Percentiles rank a stretch among this genome's conserved stretches.
These are phyloP conservation scores for Eupithecia insigniata DNA, from an alignment of 2,888 invertebrate genomes.

Conservation along the genomic window DNA sequence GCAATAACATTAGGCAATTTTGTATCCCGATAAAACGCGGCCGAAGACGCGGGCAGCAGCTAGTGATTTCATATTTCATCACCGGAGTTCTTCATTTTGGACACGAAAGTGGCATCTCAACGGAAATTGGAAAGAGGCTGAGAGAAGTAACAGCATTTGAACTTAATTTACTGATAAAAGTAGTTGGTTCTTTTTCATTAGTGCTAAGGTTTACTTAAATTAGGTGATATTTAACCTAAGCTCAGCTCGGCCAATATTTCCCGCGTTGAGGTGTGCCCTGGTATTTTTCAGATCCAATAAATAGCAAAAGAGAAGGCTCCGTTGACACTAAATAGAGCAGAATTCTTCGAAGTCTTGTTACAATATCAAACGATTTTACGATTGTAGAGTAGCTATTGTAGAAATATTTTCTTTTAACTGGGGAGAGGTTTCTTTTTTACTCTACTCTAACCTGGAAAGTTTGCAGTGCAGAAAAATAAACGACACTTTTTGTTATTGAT, in stretches of 20 bases:
- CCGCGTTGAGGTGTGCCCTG: constrained; percentile 1
- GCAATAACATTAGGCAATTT: no score
- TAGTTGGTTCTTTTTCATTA: no score
- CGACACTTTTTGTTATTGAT: no score
- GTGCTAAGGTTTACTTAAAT: not conserved
- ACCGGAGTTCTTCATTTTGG: not conserved
- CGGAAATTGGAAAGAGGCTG: not conserved
- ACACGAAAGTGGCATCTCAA: not conserved
- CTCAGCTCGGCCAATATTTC: not conserved
- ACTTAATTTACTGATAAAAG: no score
- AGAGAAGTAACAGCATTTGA: not conserved
- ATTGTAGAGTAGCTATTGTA: constrained; percentile 13
- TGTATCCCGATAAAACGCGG: no score
- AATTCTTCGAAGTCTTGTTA: constrained; percentile 2
- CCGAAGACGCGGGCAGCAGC: no score
- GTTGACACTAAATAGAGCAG: constrained; percentile 5
- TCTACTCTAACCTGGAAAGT: not conserved
- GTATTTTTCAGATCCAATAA: constrained; percentile 7
- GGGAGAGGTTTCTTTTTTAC: not conserved
- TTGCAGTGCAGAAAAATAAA: not conserved
- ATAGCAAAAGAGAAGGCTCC: constrained; percentile 9
- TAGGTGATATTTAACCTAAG: not conserved
- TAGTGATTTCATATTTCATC: not conserved
- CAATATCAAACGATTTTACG: not conserved
- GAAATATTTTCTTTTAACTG: not conserved